Evolutionary conservation across 1,140 invertebrate genomes (phyloP), one percentile per base, ranked within the genome.

Genomic region (Idris sp.): DNA sequence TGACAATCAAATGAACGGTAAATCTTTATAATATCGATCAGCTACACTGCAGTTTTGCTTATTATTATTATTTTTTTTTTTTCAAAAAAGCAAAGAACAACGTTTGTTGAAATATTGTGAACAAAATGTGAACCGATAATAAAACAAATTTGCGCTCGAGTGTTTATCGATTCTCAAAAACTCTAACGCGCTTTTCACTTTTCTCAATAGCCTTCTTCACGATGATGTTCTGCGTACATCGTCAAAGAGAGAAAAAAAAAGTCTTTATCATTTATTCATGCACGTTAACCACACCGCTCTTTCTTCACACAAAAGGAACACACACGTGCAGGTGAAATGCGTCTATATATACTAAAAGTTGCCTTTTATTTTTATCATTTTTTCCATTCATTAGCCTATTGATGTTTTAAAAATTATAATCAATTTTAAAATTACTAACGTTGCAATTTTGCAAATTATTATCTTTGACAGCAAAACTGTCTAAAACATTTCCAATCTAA

Each of bases 261-360:
- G 35, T 36, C 58, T 62, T 62, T 62, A 41, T 62, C 58, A 46
- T 62, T 49, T 49, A 49, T 62, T 62, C 58, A 62, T 62, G 58
- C 58, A 25, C 35, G 26, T 41, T 49, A 62, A 62, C 58, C 16
- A n/a, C n/a, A n/a, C n/a, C n/a, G 31, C 43, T 28, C 5, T 25
- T 46, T 26, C 31, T 13, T 49, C 33, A 33, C 44, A 62, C 33
- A 62, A 48, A 48, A 44, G 53, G 5, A 18, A 31, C 43, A 18
- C 41, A 46, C 40, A 22, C 14, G 11, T 30, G 16, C n/a, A 38
- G 33, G 31, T 30, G 11, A 3, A n/a, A n/a, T n/a, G n/a, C n/a
- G n/a, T n/a, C n/a, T n/a, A n/a, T n/a, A n/a, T n/a, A n/a, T n/a
- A n/a, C n/a, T n/a, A n/a, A n/a, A n/a, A n/a, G n/a, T n/a, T n/a